Evolutionary conservation across 1,140 invertebrate species (phyloP), one percentile per base, ranked within the genome.

Genomic region (Halictus rubicundus): DNA sequence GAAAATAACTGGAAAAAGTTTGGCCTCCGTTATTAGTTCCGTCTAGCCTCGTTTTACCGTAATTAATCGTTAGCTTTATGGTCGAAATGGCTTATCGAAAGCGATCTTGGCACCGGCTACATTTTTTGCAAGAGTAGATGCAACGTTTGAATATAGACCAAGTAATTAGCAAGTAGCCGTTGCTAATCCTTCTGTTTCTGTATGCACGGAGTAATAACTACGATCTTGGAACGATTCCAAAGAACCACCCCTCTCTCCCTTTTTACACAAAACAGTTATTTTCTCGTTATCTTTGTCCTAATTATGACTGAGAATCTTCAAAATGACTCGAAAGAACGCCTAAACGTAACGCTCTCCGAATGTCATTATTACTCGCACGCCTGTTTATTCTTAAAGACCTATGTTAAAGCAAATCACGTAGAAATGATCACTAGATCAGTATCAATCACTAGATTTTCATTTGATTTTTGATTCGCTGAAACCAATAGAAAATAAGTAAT

Each of bases 161-260:
- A 84, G 81, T 88, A 89, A 90, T 90, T 89, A 90, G 89, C 82
- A 84, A 81, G 71, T 61, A 73, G 79, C 73, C 82, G 77, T 81
- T 83, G 69, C 68, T 68, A 54, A 69, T 68, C 54, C 64, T 74
- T 65, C 42, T 72, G 81, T 83, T 69, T 46, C 39, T 59, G 70
- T 70, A 65, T 73, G 25, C 37, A 19, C 60, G 7, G 21, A 42
- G 25, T 59, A 79, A 73, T 73, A 74, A 46, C 63, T 70, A 83
- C 81, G 80, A 84, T 83, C 88, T 87, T 89, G 88, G 88, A 89
- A 65, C 72, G 32, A 39, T 77, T 89, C 88, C 66, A 78, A 78
- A 72, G 59, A 64, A 23, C 72, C n/a, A 49, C 2, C n/a, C n/a
- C n/a, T n/a, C n/a, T n/a, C n/a, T 65, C 63, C 37, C 39, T 59